phyloP scores from a whole-genome alignment of 2,113 vertebrate genomes.

The Fregetta grallaria region DNA sequence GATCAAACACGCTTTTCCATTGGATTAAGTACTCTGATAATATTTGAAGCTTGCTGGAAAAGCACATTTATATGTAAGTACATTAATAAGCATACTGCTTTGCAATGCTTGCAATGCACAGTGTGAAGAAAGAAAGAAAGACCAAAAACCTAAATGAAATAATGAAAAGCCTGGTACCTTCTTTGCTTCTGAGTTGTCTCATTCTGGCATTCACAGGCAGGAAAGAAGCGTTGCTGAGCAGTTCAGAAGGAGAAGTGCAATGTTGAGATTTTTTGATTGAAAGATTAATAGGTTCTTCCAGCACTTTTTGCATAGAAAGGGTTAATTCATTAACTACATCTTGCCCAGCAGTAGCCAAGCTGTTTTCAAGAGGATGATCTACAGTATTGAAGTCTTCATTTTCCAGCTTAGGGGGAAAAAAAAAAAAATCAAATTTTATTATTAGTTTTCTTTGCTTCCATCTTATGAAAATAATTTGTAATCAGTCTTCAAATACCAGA shows the following conservation, averaged over 20 bases:
- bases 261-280: conserved; percentile 72
- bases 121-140: background rate
- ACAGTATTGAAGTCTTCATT: conserved; percentile 62
- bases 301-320: conserved; percentile 71
- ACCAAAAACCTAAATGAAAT: background rate
- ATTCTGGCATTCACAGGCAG: conserved; percentile 30
- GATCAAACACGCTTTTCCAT: background rate
- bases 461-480: background rate
- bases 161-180: conserved; percentile 67
- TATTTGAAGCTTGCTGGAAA: background rate
- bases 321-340: conserved; percentile 61
- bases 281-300: conserved; percentile 83
- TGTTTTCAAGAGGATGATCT: conserved; percentile 52
- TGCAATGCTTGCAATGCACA: background rate
- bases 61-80: background rate
- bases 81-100: background rate
- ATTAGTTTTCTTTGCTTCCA: background rate
- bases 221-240: background rate
- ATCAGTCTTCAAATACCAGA: background rate
- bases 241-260: conserved; percentile 9
- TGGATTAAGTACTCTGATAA: conserved; percentile 18
- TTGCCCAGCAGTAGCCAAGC: background rate
- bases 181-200: conserved; percentile 52
- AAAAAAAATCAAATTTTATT: background rate
- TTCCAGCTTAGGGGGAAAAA: conserved; percentile 64